Evolutionary conservation across 2,797 vertebrate genomes (phyloP), one percentile per base, ranked within the genome.

Genomic region (Margarornis squamiger): DNA sequence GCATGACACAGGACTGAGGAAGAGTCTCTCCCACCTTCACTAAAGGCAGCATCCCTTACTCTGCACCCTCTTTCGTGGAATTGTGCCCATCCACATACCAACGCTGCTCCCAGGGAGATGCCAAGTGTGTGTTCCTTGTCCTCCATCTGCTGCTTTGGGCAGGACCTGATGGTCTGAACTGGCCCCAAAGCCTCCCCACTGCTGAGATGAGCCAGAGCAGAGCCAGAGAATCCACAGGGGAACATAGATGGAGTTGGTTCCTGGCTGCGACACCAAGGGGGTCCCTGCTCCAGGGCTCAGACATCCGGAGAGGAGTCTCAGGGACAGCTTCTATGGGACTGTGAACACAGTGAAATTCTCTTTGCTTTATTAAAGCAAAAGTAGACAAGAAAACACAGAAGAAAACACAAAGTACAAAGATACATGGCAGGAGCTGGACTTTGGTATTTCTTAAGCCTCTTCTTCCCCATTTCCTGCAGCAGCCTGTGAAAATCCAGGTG

Each of bases 351-450:
- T 70, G 66, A 85, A 55, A 82, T 43, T 65, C 81, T 93, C 68
- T 86, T 96, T 87, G 70, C 92, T 91, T 96, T 93, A 92, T 87
- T 91, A 78, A 95, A 97, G 92, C 94, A 86, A 34, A 95, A 95
- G 54, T 66, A 77, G 83, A 96, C 70, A 71, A 91, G 85, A 93
- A 88, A 96, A 93, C 3, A 9, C 67, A 90, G 86, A 90, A 91
- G 77, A 96, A 90, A 96, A 81, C 41, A 91, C 82, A 86, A 78
- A 89, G 41, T 54, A 81, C 77, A 90, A 83, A 93, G 89, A 62
- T 43, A 95, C 8, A 83, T 18, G 72, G 45, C 76, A 92, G 84
- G 38, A 95, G 48, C 73, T 91, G 82, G 51, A 83, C 73, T 94
- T 96, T 83, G 89, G 88, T 81, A 86, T 95, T 96, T 96, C 57